Conservation (phyloP, 1,140 invertebrate species). For the Stegodyphus mimosarum region DNA sequence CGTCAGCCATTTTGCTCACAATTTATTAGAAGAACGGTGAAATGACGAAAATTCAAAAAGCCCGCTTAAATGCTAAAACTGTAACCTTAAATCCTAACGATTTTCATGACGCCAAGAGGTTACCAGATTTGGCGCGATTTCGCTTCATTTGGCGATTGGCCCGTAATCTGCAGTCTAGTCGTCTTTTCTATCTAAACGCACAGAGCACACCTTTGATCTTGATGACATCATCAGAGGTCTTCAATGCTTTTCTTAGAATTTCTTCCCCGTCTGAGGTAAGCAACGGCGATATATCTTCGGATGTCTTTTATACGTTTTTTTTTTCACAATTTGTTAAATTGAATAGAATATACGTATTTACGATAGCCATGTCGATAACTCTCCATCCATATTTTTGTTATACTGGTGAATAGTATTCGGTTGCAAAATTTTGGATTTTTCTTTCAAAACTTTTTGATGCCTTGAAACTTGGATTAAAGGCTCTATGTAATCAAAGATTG, state of each 20-base stretch:
- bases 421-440: conserved; percentile 19
- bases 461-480: conserved; percentile 26
- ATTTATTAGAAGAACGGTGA: too few relatives aligned
- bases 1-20: too few relatives aligned
- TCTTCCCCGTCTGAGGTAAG: not conserved
- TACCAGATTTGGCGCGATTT: too few relatives aligned
- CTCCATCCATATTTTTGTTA: conserved; percentile 31
- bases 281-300: conserved; percentile 9
- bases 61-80: too few relatives aligned
- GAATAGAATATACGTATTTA: not conserved
- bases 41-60: too few relatives aligned
- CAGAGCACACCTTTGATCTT: not conserved
- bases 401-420: conserved; percentile 10
- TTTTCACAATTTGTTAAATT: conserved; percentile 5
- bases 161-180: too few relatives aligned
- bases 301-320: conserved; percentile 10
- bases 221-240: not conserved
- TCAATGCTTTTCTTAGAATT: conserved; percentile 14
- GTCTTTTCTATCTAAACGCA: conserved; percentile 13
- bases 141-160: too few relatives aligned
- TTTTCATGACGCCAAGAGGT: too few relatives aligned
- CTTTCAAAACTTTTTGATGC: not conserved
- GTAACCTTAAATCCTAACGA: too few relatives aligned
- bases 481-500: not conserved
- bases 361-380: conserved; percentile 32